phyloP scores from a whole-genome alignment of 2,797 vertebrate species.

The Lacerta viridis region DNA sequence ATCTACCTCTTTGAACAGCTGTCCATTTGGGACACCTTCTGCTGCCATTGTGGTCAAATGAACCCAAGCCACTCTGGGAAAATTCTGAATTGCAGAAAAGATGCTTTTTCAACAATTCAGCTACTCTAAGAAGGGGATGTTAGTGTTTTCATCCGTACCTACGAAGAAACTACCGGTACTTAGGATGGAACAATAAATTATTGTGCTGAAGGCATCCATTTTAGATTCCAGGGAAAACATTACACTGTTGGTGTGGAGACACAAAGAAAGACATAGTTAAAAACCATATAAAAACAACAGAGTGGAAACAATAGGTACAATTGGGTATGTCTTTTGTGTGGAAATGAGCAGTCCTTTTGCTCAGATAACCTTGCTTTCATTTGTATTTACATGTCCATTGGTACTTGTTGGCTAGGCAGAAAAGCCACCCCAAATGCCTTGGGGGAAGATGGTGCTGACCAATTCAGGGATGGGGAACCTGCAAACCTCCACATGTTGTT shows the following conservation, averaged over 20 bases:
- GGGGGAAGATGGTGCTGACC: not conserved
- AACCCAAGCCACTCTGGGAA: conserved; percentile 19
- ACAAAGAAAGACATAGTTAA: not conserved
- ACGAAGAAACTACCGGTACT: conserved; percentile 20
- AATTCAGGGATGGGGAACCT: not conserved
- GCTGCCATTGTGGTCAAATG: conserved; percentile 25
- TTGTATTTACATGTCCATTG: not conserved
- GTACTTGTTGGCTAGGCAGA: not conserved
- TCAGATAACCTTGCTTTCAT: not conserved
- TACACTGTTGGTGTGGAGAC: conserved; percentile 50
- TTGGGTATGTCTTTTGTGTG: not conserved
- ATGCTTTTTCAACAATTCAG: not conserved
- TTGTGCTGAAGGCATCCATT: conserved; percentile 69
- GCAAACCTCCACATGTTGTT: too few species aligned
- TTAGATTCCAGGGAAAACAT: conserved; percentile 43
- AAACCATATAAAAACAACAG: not conserved
- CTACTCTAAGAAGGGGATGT: not conserved
- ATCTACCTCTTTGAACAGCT: conserved; percentile 11
- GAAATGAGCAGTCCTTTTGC: not conserved
- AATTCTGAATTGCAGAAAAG: conserved; percentile 16
- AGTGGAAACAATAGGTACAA: not conserved
- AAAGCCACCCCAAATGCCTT: not conserved
- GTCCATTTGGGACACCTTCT: not conserved
- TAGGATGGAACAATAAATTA: conserved; percentile 53
- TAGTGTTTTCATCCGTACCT: conserved; percentile 18